Percentiles rank a stretch among this genome's conserved stretches.
phyloP scores from a whole-genome alignment of 2,888 invertebrate species.

The Ditylenchus weischeri region DNA sequence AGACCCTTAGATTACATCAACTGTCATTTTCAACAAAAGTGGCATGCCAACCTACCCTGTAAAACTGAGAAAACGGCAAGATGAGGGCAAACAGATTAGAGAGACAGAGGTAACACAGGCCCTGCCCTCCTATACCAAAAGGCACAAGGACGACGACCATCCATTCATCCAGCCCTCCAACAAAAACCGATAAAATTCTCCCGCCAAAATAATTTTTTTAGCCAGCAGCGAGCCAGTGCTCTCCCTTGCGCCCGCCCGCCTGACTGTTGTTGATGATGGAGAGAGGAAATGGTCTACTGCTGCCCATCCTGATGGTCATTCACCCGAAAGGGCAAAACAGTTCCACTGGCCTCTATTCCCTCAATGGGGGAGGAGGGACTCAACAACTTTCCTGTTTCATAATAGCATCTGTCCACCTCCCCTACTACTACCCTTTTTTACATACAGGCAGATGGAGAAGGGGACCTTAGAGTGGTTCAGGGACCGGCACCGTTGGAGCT shows the following conservation, averaged over 20 bases:
- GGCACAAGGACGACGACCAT: conserved; percentile 4
- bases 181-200: conserved; percentile 2
- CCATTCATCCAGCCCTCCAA: background rate
- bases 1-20: too few relatives aligned
- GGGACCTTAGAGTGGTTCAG: background rate
- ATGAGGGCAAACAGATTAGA: too few relatives aligned
- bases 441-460: conserved; percentile 5
- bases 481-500: background rate
- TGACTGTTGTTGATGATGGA: too few relatives aligned
- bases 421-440: too few relatives aligned
- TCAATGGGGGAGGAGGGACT: background rate
- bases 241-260: background rate
- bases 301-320: conserved; percentile 7
- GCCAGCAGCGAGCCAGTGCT: background rate
- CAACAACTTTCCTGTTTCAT: background rate
- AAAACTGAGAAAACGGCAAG: too few relatives aligned
- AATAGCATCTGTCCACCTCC: conserved; percentile 4
- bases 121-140: too few relatives aligned
- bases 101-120: too few relatives aligned
- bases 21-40: too few relatives aligned
- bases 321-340: conserved; percentile 4
- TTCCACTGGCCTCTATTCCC: background rate
- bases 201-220: conserved; percentile 1
- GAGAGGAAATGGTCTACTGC: background rate
- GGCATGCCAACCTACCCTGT: too few relatives aligned